Percentiles rank a stretch among this genome's conserved stretches.
Conservation (phyloP, 2,888 invertebrate species). For the Gymnosoma rotundatum region DNA sequence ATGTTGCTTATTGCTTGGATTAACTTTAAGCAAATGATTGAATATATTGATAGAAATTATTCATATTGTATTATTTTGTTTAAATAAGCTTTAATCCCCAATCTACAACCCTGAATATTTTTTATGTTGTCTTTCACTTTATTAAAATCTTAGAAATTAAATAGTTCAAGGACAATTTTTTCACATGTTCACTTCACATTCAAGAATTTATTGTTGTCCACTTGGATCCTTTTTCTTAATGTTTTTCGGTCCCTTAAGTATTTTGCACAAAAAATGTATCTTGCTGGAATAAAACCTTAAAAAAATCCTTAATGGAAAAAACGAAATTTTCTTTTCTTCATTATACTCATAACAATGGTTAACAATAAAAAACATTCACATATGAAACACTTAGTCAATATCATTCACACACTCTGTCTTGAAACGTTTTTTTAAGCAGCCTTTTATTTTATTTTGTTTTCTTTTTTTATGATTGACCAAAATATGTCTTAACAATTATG, state of each 20-base stretch:
- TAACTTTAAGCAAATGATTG: neutral
- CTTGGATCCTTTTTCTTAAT: constrained; percentile 18
- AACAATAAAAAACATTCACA: constrained; percentile 41
- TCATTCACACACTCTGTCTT: constrained; percentile 28
- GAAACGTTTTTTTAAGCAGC: constrained; percentile 4
- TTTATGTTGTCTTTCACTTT: neutral
- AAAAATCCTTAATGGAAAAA: neutral
- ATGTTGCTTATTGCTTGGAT: neutral
- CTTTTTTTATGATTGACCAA: neutral
- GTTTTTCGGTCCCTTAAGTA: constrained; percentile 32
- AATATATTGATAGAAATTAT: neutral
- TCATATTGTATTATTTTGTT: neutral
- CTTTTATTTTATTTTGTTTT: neutral
- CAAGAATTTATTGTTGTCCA: constrained; percentile 4
- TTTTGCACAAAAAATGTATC: neutral
- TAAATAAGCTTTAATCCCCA: neutral
- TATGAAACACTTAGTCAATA: constrained; percentile 17
- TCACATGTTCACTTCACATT: constrained; percentile 21
- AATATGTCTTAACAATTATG: constrained; percentile 24
- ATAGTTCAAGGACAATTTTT: neutral
- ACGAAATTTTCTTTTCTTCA: neutral
- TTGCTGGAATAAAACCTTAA: neutral
- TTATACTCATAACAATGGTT: constrained; percentile 16
- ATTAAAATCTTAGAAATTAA: neutral
- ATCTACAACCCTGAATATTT: neutral